These are phyloP conservation scores for Meloidogyne floridensis DNA, from an alignment of 1,140 invertebrate species.

Conservation along the genomic window DNA sequence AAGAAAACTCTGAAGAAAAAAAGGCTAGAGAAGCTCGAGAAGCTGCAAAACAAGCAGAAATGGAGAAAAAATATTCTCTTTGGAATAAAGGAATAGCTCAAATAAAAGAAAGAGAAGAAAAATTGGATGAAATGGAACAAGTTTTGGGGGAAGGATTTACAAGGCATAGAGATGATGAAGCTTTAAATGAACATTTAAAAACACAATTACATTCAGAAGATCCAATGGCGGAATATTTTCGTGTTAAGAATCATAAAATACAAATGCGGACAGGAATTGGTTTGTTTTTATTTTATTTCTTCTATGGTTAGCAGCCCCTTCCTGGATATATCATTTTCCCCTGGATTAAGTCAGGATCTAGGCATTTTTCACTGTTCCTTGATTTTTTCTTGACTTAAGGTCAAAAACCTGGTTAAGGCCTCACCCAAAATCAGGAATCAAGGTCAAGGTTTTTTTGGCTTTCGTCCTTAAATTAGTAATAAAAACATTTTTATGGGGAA, in stretches of 20 bases:
- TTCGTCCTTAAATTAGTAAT: no score
- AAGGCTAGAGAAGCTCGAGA: slow-evolving; percentile 49
- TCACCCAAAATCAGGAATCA: no score
- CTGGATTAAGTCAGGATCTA: no score
- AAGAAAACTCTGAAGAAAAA: slow-evolving; percentile 38
- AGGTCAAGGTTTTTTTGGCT: no score
- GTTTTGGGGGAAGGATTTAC: slow-evolving; percentile 51
- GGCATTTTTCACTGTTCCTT: no score
- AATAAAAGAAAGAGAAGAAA: slow-evolving; percentile 47
- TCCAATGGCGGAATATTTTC: slow-evolving; percentile 50
- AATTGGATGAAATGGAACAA: slow-evolving; percentile 55
- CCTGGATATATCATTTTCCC: no score
- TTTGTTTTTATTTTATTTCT: slow-evolving; percentile 13
- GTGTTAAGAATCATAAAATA: slow-evolving; percentile 44
- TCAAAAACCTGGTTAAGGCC: no score
- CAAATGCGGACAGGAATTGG: slow-evolving; percentile 52
- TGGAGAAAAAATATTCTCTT: slow-evolving; percentile 48
- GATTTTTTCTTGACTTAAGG: no score
- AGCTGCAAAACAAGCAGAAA: slow-evolving; percentile 51
- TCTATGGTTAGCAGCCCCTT: no score
- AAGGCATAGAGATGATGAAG: slow-evolving; percentile 55
- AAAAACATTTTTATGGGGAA: no score
- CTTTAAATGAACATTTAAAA: slow-evolving; percentile 56
- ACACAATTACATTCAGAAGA: slow-evolving; percentile 52
- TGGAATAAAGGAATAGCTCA: slow-evolving; percentile 53